phyloP scores from a whole-genome alignment of 2,797 vertebrate genomes.

The Eremophila alpestris region DNA sequence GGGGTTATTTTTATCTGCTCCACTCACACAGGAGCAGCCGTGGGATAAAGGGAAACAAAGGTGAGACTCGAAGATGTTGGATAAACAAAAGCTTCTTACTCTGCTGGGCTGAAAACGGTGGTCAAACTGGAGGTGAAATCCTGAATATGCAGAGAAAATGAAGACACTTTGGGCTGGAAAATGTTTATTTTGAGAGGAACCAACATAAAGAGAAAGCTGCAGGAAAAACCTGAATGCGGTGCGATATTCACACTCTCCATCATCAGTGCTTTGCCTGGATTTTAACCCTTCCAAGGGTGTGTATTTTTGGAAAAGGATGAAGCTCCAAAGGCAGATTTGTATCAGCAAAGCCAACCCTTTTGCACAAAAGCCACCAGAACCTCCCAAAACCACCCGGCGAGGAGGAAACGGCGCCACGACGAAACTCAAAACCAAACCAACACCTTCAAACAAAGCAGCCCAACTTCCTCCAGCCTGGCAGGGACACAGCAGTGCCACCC shows the following conservation, averaged over 20 bases:
- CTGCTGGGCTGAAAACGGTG: not conserved
- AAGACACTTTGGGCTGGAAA: not conserved
- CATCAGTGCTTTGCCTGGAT: not conserved
- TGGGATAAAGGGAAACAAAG: constrained; percentile 10
- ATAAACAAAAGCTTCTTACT: not conserved
- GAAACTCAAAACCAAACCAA: accelerated
- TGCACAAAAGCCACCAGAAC: not conserved
- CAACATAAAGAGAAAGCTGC: not conserved
- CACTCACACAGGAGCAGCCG: not conserved
- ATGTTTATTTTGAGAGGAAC: not conserved
- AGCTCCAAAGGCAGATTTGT: not conserved
- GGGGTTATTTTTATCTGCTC: not conserved
- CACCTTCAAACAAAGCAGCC: not conserved
- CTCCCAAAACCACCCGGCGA: not conserved
- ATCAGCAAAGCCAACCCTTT: accelerated
- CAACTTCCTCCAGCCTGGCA: not conserved
- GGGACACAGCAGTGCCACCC: not conserved
- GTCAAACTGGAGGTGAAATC: not conserved
- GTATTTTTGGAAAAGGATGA: not conserved
- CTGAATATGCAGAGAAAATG: not conserved
- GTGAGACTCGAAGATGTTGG: not conserved
- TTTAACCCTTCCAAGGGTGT: not conserved
- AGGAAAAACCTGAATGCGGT: not conserved
- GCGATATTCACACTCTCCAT: not conserved
- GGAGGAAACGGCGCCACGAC: accelerated